Base-by-base conservation (phyloP, 2,797 vertebrate genomes). In the Mormyrops attenuatus region DNA sequence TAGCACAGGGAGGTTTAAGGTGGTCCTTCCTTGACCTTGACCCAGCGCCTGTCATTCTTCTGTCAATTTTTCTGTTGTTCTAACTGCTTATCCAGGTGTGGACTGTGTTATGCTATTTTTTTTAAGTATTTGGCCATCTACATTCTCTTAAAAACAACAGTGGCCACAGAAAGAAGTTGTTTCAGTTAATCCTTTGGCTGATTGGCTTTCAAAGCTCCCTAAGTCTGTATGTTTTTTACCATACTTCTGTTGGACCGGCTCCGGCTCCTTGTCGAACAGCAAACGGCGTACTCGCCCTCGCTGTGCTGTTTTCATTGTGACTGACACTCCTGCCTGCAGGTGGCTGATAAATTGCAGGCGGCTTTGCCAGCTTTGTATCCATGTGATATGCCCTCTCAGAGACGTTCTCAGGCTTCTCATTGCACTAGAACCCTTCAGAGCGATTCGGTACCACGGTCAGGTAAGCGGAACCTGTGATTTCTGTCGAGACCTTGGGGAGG, bases 121-220 rank as follows among this genome's bases (percentile, higher is more conserved):
- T 85, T 73, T 66, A 91, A 91, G 90, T 88, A 87, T 91, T 90
- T 88, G 86, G 88, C 44, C 44, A 73, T 85, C 89, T 86, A 26
- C 85, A 88, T 89, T 91, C 88, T 88, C 5, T 17, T 82, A 63
- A 90, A 92, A 91, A 91, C 90, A 90, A 91, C 66, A 84, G 88
- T 89, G 91, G 92, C 91, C 91, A 69, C 90, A 90, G 92, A 90
- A 93, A 91, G 89, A 92, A 92, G 94, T 93, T 92, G 92, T 91
- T 63, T 90, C 22, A 88, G 90, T 91, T 89, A 90, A 89, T 91
- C 90, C 90, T 89, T 20, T 90, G 55, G 88, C 93, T 90, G 91
- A 93, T 93, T 92, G 90, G 38, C 91, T 93, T 92, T 90, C 86
- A 26, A 84, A 73, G 89, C 91, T 88, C 82, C 52, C 44, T 88